Conservation (phyloP, 2,888 invertebrate genomes). For the Tetrapedia diversipes region DNA sequence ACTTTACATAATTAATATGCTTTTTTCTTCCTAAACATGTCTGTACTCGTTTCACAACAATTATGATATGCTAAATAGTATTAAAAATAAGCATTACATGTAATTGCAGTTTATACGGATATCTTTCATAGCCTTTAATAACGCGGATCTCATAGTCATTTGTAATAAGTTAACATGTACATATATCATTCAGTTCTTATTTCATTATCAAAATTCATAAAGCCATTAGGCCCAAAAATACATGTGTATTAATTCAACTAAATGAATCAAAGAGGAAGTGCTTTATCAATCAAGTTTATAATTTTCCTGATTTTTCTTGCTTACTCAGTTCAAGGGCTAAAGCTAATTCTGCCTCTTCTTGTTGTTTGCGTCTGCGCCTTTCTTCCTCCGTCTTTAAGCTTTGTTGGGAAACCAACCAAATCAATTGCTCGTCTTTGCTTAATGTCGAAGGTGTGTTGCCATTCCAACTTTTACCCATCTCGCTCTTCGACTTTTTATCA, state of each 20-base stretch:
- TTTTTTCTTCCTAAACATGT: constrained; percentile 21
- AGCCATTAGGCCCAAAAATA: constrained; percentile 55
- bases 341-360: constrained; percentile 90
- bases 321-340: constrained; percentile 89
- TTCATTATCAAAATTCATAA: constrained; percentile 28
- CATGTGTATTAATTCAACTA: constrained; percentile 11
- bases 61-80: constrained; percentile 55
- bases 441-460: constrained; percentile 78
- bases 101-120: constrained; percentile 31
- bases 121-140: constrained; percentile 43
- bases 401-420: constrained; percentile 90
- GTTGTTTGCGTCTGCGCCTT: constrained; percentile 85
- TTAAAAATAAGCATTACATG: constrained; percentile 50
- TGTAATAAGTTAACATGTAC: constrained; percentile 29
- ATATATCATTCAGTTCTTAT: constrained; percentile 32
- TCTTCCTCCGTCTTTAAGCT: constrained; percentile 87
- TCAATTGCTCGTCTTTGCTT: constrained; percentile 88
- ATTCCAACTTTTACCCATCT: constrained; percentile 84
- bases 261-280: constrained; percentile 25
- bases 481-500: constrained; percentile 73
- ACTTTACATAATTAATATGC: constrained; percentile 27
- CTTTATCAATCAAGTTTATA: constrained; percentile 43
- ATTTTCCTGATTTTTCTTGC: constrained; percentile 80
- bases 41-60: constrained; percentile 34
- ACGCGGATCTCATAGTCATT: constrained; percentile 32